Evolutionary conservation across 2,888 invertebrate species (phyloP), one percentile per base, ranked within the genome.

Genomic region (Anodontia alba): DNA sequence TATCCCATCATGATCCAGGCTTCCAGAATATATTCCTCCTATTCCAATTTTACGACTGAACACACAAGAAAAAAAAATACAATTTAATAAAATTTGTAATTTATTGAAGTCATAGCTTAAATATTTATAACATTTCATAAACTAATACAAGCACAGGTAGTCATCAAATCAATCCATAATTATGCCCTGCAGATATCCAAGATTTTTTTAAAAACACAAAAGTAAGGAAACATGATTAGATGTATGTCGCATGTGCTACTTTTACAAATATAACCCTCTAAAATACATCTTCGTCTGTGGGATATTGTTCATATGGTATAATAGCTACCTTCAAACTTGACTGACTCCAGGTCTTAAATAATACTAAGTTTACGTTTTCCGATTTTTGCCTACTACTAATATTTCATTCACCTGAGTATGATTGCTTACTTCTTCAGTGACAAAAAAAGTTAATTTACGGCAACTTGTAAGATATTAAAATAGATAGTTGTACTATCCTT

Each of bases 381-480:
- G 33, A 33, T 33, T 62, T 54, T 62, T 62, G 62, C 62, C 62
- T 33, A 62, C 62, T 62, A 33, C 62, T 62, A 62, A 62, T 62
- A 62, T 62, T 62, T 62, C 62, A 62, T 62, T 62, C 62, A 62
- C 62, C 20, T 31, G 62, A 54, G 15, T 62, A 17, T 62, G 33
- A 62, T 62, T 62, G 33, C 62, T 29, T 7, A 62, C 62, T 33
- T 62, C 23, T 20, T 17, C 10, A 17, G 33, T 62, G 62, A 62
- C 62, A 62, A 26, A 17, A 38, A 62, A 62, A 62, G 62, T 62
- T 62, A 62, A 62, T 62, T 62, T 62, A 62, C 10, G 62, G 54
- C 23, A 7, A 54, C 26, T 54, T 46, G 38, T 38, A 38, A 5
- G 7, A 8, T 38, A 38, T 38, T 38, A 38, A 12, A 38, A n/a